Evolutionary conservation across 2,888 invertebrate species (phyloP), one percentile per base, ranked within the genome.

Genomic region (Liodrosophila aerea): DNA sequence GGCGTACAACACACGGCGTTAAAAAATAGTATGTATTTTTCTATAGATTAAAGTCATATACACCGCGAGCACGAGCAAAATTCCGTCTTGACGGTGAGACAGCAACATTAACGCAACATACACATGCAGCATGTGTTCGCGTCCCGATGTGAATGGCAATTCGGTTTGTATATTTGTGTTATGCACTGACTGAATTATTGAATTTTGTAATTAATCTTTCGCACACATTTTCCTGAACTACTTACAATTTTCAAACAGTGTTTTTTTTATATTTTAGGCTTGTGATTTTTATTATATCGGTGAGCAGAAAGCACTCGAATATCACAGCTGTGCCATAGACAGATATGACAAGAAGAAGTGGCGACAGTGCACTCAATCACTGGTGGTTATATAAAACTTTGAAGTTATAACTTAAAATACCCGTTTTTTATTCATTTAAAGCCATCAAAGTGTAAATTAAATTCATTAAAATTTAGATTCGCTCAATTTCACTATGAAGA

Each of bases 11-110:
- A n/a, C n/a, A n/a, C n/a, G n/a, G n/a, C n/a, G n/a, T n/a, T n/a
- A n/a, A 46, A 59, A 63, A 62, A 65, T 69, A 65, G 59, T 61
- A 44, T 47, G 33, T 49, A 33, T 61, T 60, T 65, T 72, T 73
- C 74, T 75, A 73, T 78, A 76, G 76, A 44, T 22, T 72, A 56
- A 67, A 66, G 46, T 54, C 46, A 61, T 72, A 54, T 72, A 85
- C 50, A 64, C 64, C 78, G 60, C 83, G 77, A 86, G 86, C 89
- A 89, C 89, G 89, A 89, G 89, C 86, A 88, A 87, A 86, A 66
- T 63, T 86, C 76, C 78, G 87, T 65, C 64, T 75, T 67, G 66
- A 74, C 65, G 66, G 70, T 76, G 76, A 82, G 76, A 80, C 76
- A 61, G 76, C 76, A 75, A 78, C 78, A 77, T 72, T 51, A 68